Evolutionary conservation across 2,797 vertebrate species (phyloP), one percentile per base, ranked within the genome.

Genomic region (Microctenopoma steveboyesi): DNA sequence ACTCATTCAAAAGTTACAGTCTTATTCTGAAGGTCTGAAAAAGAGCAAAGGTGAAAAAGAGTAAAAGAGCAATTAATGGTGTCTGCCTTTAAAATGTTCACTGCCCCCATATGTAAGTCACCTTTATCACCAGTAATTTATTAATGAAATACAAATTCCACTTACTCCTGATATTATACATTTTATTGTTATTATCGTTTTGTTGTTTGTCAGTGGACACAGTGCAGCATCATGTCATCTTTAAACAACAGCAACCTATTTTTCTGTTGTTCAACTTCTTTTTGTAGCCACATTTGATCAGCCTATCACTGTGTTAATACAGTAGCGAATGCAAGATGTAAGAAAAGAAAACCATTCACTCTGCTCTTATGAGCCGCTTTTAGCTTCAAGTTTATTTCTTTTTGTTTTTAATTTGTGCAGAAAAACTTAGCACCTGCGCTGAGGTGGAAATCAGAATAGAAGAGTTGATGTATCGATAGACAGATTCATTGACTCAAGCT

Each of bases 261-360:
- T 78, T 74, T 81, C 48, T 73, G 76, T 53, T 63, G 55, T 64
- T 64, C 42, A 11, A 50, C 2, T 77, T 72, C 16, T 71, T 74
- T 88, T 51, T 74, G 82, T 89, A 84, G 83, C 86, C 74, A 69
- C 76, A 76, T 88, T 76, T 66, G 46, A 56, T 82, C 81, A 79
- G 82, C 84, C 75, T 67, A 82, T 90, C 85, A 91, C 86, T 87
- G 87, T 91, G 88, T 79, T 60, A 53, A 81, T 59, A 62, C 60
- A 47, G 86, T 83, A 88, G 86, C 84, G 47, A 73, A 69, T 65
- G 73, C 62, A 48, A 46, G 40, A 70, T 56, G 27, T 67, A 55
- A 45, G 61, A 61, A 71, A 72, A 48, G 0, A 13, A 53, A 52
- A 67, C 61, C 70, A 22, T 68, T 74, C 66, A 50, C 65, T 83